phyloP scores from a whole-genome alignment of 2,113 vertebrate species.

The Ornithorhynchus anatinus region DNA sequence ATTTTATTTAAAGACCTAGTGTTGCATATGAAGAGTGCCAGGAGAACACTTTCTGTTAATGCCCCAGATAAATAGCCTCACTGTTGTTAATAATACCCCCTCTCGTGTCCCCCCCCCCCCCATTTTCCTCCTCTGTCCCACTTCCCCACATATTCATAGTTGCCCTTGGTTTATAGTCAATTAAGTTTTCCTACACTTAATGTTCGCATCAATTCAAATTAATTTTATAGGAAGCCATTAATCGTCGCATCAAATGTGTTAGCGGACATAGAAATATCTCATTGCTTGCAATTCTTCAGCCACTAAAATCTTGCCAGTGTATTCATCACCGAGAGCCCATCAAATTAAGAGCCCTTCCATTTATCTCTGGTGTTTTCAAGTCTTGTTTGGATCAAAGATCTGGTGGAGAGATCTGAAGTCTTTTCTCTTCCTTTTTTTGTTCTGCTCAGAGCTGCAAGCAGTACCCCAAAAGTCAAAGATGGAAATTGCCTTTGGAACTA shows the following conservation, averaged over 20 bases:
- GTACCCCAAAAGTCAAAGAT: too few relatives aligned
- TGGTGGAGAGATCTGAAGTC: too few relatives aligned
- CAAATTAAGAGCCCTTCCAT: too few relatives aligned
- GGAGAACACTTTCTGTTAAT: too few relatives aligned
- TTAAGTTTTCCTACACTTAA: conserved; percentile 52
- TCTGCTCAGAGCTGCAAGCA: too few relatives aligned
- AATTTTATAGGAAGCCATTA: conserved; percentile 58
- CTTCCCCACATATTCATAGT: conserved; percentile 45
- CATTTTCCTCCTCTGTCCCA: conserved; percentile 1
- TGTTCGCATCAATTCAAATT: conserved; percentile 45
- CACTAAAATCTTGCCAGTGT: neutral
- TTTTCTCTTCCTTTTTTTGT: too few relatives aligned
- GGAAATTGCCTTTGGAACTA: too few relatives aligned
- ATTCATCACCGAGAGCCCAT: too few relatives aligned
- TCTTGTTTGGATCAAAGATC: too few relatives aligned
- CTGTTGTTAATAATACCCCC: conserved; percentile 36
- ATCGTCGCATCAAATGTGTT: conserved; percentile 30
- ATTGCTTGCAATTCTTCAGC: neutral
- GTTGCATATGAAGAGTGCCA: conserved; percentile 24
- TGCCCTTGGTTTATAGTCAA: conserved; percentile 49
- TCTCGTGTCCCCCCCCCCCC: conserved; percentile 26
- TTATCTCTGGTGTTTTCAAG: too few relatives aligned
- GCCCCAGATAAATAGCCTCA: conserved; percentile 16
- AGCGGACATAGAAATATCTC: neutral
- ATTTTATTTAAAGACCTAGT: conserved; percentile 43